phyloP scores from a whole-genome alignment of 2,797 vertebrate species.

The Muscicapa striata region DNA sequence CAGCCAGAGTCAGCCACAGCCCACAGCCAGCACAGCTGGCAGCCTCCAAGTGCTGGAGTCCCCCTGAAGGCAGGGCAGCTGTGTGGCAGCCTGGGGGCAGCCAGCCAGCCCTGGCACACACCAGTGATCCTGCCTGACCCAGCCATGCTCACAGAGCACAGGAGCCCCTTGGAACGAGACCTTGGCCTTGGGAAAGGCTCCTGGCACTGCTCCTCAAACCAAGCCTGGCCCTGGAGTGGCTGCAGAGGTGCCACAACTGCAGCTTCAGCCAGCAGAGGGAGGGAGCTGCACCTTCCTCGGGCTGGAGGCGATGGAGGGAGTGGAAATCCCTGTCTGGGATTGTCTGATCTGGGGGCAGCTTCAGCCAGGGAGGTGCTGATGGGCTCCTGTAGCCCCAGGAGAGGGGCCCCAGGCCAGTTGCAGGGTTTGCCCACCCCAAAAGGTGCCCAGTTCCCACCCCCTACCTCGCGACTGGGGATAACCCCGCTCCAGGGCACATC shows the following conservation, averaged over 20 bases:
- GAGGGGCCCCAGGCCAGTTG: not conserved
- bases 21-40: not conserved
- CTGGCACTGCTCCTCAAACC: not conserved
- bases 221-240: not conserved
- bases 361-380: not conserved
- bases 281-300: not conserved
- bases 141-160: not conserved
- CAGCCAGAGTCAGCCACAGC: not conserved
- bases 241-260: not conserved
- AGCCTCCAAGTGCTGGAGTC: not conserved
- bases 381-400: not conserved
- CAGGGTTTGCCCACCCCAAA: not conserved
- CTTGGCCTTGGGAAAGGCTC: not conserved
- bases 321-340: not conserved
- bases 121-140: fast-evolving
- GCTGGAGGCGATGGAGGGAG: not conserved
- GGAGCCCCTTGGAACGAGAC: not conserved
- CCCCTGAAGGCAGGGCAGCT: not conserved
- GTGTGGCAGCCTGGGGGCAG: not conserved
- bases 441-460: not conserved
- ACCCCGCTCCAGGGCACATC: not conserved
- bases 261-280: not conserved
- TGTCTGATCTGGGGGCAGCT: fast-evolving
- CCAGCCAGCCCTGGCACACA: not conserved
- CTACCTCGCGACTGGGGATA: fast-evolving